Evolutionary conservation across 2,797 vertebrate genomes (phyloP).

Genomic region (Hydrolagus colliei): DNA sequence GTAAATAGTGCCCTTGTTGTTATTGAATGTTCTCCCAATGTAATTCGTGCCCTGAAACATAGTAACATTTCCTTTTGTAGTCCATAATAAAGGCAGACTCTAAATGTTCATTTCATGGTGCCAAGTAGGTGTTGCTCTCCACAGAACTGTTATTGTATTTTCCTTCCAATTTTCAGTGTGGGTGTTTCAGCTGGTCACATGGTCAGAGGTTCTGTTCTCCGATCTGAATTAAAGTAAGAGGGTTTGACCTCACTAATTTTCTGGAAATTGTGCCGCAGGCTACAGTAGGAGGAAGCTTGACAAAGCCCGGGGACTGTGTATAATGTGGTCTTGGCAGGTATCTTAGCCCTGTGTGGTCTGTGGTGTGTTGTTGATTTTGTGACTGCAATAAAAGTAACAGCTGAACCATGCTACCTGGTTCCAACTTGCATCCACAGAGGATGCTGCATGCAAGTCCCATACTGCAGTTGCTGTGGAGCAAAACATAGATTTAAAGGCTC

Average conservation of each 20-base stretch:
- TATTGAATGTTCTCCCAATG: no score
- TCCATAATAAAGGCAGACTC: no score
- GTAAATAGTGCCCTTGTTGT: no score
- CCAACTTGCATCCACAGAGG: neutral
- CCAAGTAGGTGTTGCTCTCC: no score
- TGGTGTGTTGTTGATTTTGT: neutral
- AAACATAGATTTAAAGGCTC: neutral
- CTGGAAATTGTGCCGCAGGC: neutral
- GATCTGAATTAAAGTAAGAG: neutral
- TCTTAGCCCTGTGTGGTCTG: constrained; percentile 6
- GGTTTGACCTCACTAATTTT: no score
- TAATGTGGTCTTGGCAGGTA: neutral
- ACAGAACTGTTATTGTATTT: no score
- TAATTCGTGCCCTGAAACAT: no score
- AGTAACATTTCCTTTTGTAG: no score
- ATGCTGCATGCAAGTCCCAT: neutral
- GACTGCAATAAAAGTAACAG: constrained; percentile 1
- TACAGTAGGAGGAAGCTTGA: neutral
- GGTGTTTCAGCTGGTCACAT: no score
- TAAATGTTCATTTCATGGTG: no score
- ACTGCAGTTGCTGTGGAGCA: neutral
- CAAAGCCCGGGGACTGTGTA: neutral
- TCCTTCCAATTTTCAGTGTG: no score
- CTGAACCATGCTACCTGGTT: neutral
- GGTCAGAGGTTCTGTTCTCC: no score